These are phyloP conservation scores for Chaenogobius annularis DNA, from an alignment of 2,113 vertebrate genomes.

Conservation along the genomic window DNA sequence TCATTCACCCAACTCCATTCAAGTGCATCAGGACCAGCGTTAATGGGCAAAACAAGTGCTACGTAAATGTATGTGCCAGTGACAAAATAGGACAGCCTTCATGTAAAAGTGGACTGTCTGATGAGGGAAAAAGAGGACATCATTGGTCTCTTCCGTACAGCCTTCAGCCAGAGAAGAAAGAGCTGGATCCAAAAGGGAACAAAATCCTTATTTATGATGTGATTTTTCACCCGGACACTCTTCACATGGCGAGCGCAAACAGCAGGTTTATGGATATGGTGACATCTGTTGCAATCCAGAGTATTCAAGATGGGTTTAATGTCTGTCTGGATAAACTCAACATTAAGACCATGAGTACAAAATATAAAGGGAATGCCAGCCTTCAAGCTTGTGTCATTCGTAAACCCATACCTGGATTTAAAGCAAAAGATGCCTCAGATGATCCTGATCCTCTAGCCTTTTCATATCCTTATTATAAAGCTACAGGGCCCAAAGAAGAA, in stretches of 20 bases:
- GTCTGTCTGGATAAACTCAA: conserved; percentile 81
- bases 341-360: conserved; percentile 67
- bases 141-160: conserved; percentile 86
- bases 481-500: neutral
- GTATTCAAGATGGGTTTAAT: conserved; percentile 75
- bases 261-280: conserved; percentile 81
- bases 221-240: conserved; percentile 85
- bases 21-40: conserved; percentile 83
- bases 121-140: conserved; percentile 62
- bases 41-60: conserved; percentile 80
- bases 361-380: conserved; percentile 81
- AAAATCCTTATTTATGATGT: conserved; percentile 83
- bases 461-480: conserved; percentile 57
- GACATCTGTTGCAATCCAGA: conserved; percentile 79
- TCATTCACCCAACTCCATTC: conserved; percentile 85
- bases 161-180: conserved; percentile 80
- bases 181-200: conserved; percentile 67
- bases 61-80: conserved; percentile 87
- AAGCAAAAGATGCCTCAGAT: conserved; percentile 22
- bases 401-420: conserved; percentile 74
- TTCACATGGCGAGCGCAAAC: conserved; percentile 78
- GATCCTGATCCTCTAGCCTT: conserved; percentile 62
- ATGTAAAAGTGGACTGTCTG: conserved; percentile 35
- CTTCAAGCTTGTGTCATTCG: conserved; percentile 82
- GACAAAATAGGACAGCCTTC: conserved; percentile 73